These are phyloP conservation scores for Sciurus carolinensis DNA, from an alignment of 2,797 vertebrate species.

Conservation along the genomic window DNA sequence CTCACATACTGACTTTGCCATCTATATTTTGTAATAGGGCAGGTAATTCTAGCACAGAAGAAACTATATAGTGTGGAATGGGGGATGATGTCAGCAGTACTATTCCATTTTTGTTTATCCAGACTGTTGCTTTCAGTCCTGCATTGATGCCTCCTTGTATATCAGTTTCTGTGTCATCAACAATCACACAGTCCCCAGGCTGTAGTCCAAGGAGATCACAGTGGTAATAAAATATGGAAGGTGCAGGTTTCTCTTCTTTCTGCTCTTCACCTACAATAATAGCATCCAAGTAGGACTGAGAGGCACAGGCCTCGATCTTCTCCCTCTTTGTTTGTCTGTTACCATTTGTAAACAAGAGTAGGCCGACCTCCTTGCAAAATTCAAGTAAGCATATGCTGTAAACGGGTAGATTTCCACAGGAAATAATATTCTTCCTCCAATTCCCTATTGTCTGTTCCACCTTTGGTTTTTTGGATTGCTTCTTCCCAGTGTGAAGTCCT, in stretches of 20 bases:
- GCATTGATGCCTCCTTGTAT: conserved; percentile 95
- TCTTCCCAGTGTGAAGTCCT: conserved; percentile 94
- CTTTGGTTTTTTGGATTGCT: conserved; percentile 92
- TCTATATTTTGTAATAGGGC: conserved; percentile 91
- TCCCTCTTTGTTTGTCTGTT: conserved; percentile 92
- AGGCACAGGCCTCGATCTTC: conserved; percentile 92
- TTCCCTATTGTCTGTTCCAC: conserved; percentile 79
- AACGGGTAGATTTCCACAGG: conserved; percentile 95
- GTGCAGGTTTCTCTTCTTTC: conserved; percentile 94
- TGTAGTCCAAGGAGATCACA: conserved; percentile 92
- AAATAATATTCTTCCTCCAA: conserved; percentile 94
- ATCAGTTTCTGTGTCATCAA: conserved; percentile 97
- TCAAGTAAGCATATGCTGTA: conserved; percentile 92
- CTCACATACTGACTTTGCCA: conserved; percentile 73
- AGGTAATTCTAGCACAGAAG: conserved; percentile 93
- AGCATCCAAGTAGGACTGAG: conserved; percentile 93
- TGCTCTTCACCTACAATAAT: conserved; percentile 95
- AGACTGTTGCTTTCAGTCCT: conserved; percentile 94
- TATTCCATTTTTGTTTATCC: conserved; percentile 91
- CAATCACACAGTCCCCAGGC: conserved; percentile 95
- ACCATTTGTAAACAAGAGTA: conserved; percentile 97
- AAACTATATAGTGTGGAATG: conserved; percentile 92
- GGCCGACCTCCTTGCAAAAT: conserved; percentile 90
- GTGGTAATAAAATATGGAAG: conserved; percentile 94
- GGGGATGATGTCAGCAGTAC: conserved; percentile 80